These are phyloP conservation scores for Mythimna lalbum DNA, from an alignment of 2,888 invertebrate species.

Conservation along the genomic window DNA sequence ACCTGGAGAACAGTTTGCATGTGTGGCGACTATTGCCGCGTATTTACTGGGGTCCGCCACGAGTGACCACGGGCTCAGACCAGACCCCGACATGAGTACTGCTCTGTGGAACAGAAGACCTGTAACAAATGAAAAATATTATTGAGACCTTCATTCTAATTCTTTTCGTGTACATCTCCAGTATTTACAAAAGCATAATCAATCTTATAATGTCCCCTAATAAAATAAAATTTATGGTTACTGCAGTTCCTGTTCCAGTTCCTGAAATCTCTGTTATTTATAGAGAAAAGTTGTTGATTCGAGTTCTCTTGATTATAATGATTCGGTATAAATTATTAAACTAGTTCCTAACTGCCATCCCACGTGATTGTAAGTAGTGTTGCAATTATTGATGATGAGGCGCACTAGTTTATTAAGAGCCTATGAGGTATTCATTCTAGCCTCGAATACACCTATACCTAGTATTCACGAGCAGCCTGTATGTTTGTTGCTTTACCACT, in stretches of 20 bases:
- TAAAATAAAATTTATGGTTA: background rate
- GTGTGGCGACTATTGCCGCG: slow-evolving; percentile 95
- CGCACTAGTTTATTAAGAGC: no score
- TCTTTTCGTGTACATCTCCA: no score
- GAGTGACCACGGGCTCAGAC: slow-evolving; percentile 96
- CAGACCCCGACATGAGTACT: slow-evolving; percentile 97
- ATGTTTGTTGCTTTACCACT: background rate
- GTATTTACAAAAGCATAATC: no score
- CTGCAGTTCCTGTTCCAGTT: background rate
- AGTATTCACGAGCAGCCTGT: background rate
- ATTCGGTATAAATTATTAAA: no score
- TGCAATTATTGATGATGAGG: no score
- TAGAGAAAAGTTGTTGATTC: background rate
- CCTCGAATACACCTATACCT: no score
- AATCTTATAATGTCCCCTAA: no score
- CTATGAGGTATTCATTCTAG: no score
- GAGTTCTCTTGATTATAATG: no score
- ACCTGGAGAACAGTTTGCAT: slow-evolving; percentile 96
- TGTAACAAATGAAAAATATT: slow-evolving; percentile 84
- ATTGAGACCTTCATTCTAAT: background rate
- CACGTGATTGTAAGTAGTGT: no score
- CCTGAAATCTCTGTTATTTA: background rate
- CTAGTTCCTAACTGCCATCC: no score
- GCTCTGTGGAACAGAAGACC: slow-evolving; percentile 97
- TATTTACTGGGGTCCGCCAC: slow-evolving; percentile 95